Conservation (phyloP, 2,113 vertebrate genomes). For the Bufo bufo region DNA sequence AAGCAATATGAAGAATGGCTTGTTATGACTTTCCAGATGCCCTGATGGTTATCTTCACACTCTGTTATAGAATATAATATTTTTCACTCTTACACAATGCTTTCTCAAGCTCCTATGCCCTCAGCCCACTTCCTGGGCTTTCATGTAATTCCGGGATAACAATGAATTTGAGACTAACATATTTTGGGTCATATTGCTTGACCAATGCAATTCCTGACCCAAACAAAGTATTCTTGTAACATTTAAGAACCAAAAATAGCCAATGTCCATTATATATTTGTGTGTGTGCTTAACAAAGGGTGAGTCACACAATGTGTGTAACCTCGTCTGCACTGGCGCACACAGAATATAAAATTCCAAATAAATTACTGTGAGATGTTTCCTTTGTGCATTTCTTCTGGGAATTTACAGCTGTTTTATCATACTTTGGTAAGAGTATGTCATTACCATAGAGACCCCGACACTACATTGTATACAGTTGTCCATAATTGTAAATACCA, state of each 20-base stretch:
- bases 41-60: neutral
- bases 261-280: conserved; percentile 2
- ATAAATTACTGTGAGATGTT: conserved; percentile 51
- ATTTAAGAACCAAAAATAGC: neutral
- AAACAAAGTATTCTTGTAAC: neutral
- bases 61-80: neutral
- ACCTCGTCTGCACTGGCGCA: conserved; percentile 46
- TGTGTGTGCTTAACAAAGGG: neutral
- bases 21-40: neutral
- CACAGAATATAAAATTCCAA: conserved; percentile 43
- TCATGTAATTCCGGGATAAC: neutral
- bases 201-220: neutral
- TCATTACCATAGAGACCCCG: conserved; percentile 41
- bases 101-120: neutral
- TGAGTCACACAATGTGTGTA: conserved; percentile 42
- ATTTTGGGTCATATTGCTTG: neutral
- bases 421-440: conserved; percentile 49
- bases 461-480: conserved; percentile 37
- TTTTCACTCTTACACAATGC: neutral
- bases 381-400: conserved; percentile 19
- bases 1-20: neutral
- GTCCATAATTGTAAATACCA: conserved; percentile 42
- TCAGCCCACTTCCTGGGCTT: neutral
- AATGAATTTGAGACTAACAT: neutral
- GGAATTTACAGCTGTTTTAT: conserved; percentile 55